Conservation (phyloP, 1,140 invertebrate genomes). For the Bombus consobrinus region DNA sequence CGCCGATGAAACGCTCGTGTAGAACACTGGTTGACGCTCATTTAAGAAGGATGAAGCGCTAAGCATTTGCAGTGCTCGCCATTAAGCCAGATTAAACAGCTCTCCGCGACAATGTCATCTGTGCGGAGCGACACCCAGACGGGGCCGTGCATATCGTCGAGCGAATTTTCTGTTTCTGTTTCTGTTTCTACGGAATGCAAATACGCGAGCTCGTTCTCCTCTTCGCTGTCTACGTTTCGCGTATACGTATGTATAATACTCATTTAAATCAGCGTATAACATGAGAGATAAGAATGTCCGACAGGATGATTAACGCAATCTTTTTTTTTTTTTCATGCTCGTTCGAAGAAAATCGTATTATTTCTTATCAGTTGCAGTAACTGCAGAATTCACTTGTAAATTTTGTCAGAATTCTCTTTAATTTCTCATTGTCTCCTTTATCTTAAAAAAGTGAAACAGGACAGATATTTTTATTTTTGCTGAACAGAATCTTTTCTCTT, state of each 20-base stretch:
- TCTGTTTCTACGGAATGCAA: constrained; percentile 67
- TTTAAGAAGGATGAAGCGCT: constrained; percentile 26
- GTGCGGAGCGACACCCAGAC: not conserved
- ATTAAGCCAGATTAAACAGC: constrained; percentile 35
- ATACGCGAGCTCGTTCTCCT: constrained; percentile 12
- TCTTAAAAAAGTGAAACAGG: not conserved
- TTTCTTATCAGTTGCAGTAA: not conserved
- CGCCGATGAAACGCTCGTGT: not conserved
- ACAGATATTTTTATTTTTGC: no score
- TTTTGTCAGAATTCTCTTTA: not conserved
- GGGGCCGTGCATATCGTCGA: not conserved
- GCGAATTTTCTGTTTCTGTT: constrained; percentile 53
- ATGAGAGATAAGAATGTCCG: not conserved
- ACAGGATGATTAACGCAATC: constrained; percentile 1
- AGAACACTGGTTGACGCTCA: not conserved
- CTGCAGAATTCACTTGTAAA: not conserved
- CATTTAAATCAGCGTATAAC: constrained; percentile 16
- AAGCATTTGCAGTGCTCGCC: constrained; percentile 12
- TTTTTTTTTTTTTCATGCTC: not conserved
- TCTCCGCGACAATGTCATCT: constrained; percentile 20
- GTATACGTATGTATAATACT: constrained; percentile 9
- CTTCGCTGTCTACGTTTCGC: not conserved
- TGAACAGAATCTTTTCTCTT: no score
- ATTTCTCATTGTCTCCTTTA: not conserved
- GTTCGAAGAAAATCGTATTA: not conserved